Evolutionary conservation across 2,797 vertebrate genomes (phyloP).

Genomic region (Urophycis tenuis): DNA sequence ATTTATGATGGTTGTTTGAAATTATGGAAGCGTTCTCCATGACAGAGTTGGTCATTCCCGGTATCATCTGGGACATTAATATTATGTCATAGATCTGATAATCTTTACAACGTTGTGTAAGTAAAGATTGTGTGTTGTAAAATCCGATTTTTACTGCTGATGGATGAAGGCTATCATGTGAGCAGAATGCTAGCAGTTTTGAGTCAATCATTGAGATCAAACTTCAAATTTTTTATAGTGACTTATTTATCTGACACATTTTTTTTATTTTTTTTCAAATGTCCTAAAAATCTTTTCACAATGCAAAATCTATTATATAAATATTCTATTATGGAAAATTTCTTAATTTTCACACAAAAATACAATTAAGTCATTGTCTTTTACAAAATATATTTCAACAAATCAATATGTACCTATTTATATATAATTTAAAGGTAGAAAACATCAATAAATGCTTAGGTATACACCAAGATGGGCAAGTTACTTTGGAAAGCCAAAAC

Average conservation of each 20-base stretch:
- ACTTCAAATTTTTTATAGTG: not conserved
- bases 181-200: not conserved
- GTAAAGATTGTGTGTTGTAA: conserved; percentile 3
- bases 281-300: not conserved
- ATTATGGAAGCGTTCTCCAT: not conserved
- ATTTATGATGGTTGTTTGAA: not conserved
- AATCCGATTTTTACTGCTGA: not conserved
- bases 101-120: conserved; percentile 6
- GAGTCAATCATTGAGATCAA: not conserved
- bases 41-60: not conserved
- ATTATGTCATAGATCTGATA: not conserved
- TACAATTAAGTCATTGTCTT: not conserved
- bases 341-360: not conserved
- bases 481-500: conserved; percentile 19
- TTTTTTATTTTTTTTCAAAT: not conserved
- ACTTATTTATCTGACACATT: not conserved
- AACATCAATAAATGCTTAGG: not conserved
- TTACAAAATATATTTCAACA: not conserved
- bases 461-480: not conserved
- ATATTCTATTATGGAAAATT: not conserved
- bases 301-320: not conserved
- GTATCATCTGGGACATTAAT: not conserved
- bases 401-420: not conserved
- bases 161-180: not conserved
- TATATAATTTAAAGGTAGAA: not conserved